Conservation (phyloP, 2,888 invertebrate genomes). For the Diachrysia chrysitis region DNA sequence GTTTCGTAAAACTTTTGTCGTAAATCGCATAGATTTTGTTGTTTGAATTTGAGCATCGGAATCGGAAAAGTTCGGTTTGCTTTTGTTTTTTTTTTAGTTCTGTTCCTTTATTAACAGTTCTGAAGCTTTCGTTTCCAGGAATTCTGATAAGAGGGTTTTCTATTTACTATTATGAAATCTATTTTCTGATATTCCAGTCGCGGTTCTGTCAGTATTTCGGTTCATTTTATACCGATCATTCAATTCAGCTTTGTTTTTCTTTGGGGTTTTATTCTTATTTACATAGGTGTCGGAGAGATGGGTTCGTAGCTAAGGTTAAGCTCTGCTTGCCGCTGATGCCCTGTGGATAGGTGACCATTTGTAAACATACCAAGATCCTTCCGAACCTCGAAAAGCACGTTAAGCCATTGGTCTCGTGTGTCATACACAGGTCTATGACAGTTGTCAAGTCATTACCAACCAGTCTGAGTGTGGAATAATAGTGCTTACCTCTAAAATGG, state of each 20-base stretch:
- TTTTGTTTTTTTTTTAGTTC: constrained; percentile 1
- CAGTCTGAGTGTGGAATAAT: too few relatives aligned
- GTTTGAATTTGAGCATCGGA: constrained; percentile 21
- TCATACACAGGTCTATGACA: too few relatives aligned
- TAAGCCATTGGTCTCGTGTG: too few relatives aligned
- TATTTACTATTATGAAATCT: neutral
- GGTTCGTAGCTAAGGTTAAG: too few relatives aligned
- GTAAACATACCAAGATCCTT: too few relatives aligned
- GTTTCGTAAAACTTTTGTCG: constrained; percentile 42
- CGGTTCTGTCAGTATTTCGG: neutral
- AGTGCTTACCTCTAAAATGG: too few relatives aligned
- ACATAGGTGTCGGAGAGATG: too few relatives aligned
- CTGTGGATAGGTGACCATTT: too few relatives aligned
- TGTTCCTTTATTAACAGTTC: constrained; percentile 7
- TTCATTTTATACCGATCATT: neutral
- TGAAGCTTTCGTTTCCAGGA: constrained; percentile 1
- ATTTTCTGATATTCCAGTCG: neutral
- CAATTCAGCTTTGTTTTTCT: neutral
- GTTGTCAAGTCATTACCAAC: too few relatives aligned
- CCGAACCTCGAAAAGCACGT: too few relatives aligned
- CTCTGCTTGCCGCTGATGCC: too few relatives aligned
- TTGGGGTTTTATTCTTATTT: too few relatives aligned
- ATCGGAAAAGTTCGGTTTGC: constrained; percentile 1
- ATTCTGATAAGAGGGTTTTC: neutral
- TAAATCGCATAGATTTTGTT: constrained; percentile 37